These are phyloP conservation scores for Papilio elwesi DNA, from an alignment of 2,888 invertebrate species.

Conservation along the genomic window DNA sequence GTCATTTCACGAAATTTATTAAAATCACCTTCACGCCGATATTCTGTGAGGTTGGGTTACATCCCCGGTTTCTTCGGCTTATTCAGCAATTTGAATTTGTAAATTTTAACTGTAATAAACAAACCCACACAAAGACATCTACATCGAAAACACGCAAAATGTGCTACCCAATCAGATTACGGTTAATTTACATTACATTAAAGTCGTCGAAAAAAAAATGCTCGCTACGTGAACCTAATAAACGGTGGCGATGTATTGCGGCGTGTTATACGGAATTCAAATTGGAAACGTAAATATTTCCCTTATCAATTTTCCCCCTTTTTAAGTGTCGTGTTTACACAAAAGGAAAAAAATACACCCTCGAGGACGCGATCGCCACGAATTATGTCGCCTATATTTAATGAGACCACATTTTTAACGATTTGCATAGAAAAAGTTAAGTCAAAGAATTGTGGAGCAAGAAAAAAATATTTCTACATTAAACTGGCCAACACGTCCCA, in stretches of 20 bases:
- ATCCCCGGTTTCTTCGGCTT: not conserved
- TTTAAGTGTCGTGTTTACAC: constrained; percentile 38
- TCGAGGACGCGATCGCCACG: constrained; percentile 27
- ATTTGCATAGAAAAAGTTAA: constrained; percentile 33
- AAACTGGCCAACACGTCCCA: not conserved
- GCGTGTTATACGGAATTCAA: constrained; percentile 26
- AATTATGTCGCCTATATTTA: constrained; percentile 37
- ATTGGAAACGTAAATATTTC: constrained; percentile 36
- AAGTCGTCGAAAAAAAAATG: constrained; percentile 9
- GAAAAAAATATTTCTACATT: not conserved
- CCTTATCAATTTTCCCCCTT: constrained; percentile 37
- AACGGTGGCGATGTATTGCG: constrained; percentile 24
- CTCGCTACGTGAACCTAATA: constrained; percentile 35
- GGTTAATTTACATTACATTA: constrained; percentile 22
- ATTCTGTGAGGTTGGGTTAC: not conserved
- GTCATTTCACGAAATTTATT: too few species aligned
- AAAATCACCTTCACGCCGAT: too few species aligned
- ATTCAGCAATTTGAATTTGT: not conserved
- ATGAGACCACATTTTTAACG: constrained; percentile 24
- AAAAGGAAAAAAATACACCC: constrained; percentile 17
- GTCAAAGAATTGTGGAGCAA: constrained; percentile 11
- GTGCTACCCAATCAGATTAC: constrained; percentile 14
- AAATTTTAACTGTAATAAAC: not conserved
- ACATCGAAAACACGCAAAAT: not conserved
- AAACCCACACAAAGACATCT: not conserved